phyloP scores from a whole-genome alignment of 2,888 invertebrate species.

The Calameuta idolon region DNA sequence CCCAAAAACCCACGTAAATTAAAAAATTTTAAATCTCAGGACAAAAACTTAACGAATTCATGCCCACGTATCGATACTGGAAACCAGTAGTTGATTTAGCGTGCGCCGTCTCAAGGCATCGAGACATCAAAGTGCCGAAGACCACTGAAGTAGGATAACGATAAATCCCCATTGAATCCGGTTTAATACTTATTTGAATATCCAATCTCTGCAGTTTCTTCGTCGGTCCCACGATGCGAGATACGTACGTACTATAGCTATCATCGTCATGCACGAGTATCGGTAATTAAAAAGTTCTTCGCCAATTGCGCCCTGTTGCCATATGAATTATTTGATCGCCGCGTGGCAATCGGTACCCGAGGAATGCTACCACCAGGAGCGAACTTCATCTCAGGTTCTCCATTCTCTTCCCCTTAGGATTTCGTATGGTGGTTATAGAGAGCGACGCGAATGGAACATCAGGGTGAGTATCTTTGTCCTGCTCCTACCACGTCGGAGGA shows the following conservation, averaged over 20 bases:
- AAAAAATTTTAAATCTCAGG: not conserved
- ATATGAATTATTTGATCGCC: not conserved
- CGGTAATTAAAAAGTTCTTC: not conserved
- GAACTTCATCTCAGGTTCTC: conserved; percentile 7
- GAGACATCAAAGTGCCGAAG: not conserved
- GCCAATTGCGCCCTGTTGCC: not conserved
- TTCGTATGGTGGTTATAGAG: conserved; percentile 23
- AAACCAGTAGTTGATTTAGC: not conserved
- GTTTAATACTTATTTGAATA: not conserved
- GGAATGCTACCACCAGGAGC: not conserved
- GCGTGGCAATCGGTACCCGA: not conserved
- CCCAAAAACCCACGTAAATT: not conserved
- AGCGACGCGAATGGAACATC: conserved; percentile 44
- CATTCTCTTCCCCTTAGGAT: conserved; percentile 25
- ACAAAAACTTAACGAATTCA: not conserved
- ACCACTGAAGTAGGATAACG: not conserved
- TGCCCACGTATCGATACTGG: not conserved
- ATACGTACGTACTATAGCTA: not conserved
- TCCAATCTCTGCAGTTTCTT: not conserved
- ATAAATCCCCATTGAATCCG: not conserved
- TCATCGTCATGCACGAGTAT: not conserved
- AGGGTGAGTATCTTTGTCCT: conserved; percentile 50
- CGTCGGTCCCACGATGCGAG: not conserved
- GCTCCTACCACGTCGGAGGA: conserved; percentile 18
- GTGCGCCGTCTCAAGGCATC: not conserved